These are phyloP conservation scores for Drosophila acutilabella DNA, from an alignment of 2,888 invertebrate genomes.

Conservation along the genomic window DNA sequence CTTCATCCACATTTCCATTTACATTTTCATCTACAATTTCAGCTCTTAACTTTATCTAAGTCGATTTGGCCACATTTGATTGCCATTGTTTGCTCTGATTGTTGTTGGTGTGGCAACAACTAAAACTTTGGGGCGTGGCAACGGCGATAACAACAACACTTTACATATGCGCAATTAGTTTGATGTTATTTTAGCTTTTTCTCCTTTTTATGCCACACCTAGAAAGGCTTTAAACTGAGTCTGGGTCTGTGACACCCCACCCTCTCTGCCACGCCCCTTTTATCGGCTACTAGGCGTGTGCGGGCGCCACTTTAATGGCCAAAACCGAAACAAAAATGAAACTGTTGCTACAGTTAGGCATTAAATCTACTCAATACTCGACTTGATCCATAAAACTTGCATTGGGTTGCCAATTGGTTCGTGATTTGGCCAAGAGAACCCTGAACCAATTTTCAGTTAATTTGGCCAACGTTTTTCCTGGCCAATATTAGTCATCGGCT, in stretches of 20 bases:
- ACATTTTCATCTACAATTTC: constrained; percentile 15
- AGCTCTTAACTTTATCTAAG: constrained; percentile 8
- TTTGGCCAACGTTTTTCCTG: constrained; percentile 4
- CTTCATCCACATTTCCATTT: constrained; percentile 15
- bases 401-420: constrained; percentile 17
- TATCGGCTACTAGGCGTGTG: constrained; percentile 46
- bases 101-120: constrained; percentile 28
- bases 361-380: constrained; percentile 13
- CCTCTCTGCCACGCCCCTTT: not conserved
- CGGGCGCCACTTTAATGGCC: constrained; percentile 47
- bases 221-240: constrained; percentile 29
- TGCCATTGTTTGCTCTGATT: constrained; percentile 44
- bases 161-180: constrained; percentile 60
- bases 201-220: constrained; percentile 53
- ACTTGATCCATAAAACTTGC: constrained; percentile 4
- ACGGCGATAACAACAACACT: constrained; percentile 21
- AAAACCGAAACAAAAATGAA: not conserved
- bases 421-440: constrained; percentile 43
- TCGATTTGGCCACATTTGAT: constrained; percentile 62
- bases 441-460: constrained; percentile 33
- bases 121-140: constrained; percentile 19
- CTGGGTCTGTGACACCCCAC: constrained; percentile 1
- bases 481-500: constrained; percentile 20
- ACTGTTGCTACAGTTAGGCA: constrained; percentile 7
- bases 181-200: constrained; percentile 39